Conservation (phyloP, 92 coral and sea anemone genomes). For the Epizoanthus scotinus region DNA sequence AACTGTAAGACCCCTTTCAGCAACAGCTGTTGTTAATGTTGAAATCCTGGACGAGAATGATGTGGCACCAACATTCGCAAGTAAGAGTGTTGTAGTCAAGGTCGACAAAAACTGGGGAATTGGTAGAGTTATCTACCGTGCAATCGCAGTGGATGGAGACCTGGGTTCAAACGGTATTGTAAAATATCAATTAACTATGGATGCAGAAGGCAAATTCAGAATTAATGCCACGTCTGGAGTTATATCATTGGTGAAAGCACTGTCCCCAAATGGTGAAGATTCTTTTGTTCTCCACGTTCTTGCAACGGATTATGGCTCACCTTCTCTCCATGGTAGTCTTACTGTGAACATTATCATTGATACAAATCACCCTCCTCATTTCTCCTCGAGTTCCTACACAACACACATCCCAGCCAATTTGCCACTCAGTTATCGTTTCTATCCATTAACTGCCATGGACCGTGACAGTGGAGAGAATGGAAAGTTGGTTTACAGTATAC, state of each 20-base stretch:
- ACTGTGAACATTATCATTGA: conserved; percentile 68
- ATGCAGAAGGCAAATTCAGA: conserved; percentile 65
- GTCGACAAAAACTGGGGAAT: conserved; percentile 69
- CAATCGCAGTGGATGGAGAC: conserved; percentile 77
- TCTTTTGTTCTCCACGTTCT: conserved; percentile 60
- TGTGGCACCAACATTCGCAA: conserved; percentile 73
- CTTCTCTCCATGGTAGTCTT: conserved; percentile 74
- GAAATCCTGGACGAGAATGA: conserved; percentile 86
- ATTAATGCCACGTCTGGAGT: conserved; percentile 82
- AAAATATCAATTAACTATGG: conserved; percentile 67
- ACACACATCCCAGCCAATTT: conserved; percentile 69
- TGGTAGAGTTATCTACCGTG: conserved; percentile 61
- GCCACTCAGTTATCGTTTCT: conserved; percentile 72
- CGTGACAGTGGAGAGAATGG: conserved; percentile 78
- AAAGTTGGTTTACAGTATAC: conserved; percentile 58
- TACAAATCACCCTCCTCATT: conserved; percentile 75
- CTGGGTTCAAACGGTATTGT: conserved; percentile 83
- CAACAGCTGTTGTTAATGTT: conserved; percentile 70
- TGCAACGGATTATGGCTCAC: conserved; percentile 92
- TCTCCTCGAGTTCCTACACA: conserved; percentile 54
- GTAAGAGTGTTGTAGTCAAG: conserved; percentile 59
- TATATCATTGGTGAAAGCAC: conserved; percentile 62
- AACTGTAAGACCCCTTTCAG: conserved; percentile 67
- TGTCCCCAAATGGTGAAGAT: conserved; percentile 53
- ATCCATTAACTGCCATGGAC: conserved; percentile 73